Conservation (phyloP, 2,113 vertebrate genomes). For the Dermatemys mawii region DNA sequence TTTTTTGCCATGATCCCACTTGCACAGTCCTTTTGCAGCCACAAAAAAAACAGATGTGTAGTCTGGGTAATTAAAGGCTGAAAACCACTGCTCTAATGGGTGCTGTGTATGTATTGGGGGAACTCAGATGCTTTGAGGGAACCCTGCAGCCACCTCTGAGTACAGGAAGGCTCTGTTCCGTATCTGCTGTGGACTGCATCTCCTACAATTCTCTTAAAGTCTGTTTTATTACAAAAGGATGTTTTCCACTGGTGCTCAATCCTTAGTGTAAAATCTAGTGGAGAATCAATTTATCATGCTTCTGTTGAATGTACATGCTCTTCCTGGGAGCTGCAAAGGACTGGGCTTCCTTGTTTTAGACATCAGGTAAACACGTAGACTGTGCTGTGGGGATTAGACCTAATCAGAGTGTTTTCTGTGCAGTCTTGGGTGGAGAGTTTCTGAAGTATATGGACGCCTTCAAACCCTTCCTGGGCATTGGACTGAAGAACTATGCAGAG, state of each 20-base stretch:
- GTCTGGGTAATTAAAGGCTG: neutral
- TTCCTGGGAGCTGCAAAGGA: rapidly evolving
- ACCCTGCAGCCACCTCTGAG: rapidly evolving
- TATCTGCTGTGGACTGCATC: neutral
- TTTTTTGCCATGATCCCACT: neutral
- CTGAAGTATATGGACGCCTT: conserved; percentile 99
- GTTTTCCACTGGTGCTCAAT: rapidly evolving
- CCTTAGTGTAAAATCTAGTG: rapidly evolving
- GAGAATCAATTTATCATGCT: neutral
- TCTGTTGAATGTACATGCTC: rapidly evolving
- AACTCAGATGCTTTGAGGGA: too few relatives aligned
- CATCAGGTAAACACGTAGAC: rapidly evolving
- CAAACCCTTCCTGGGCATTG: conserved; percentile 95
- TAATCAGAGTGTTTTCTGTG: neutral
- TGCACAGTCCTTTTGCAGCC: neutral
- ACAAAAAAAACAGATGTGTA: neutral
- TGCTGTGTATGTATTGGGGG: neutral
- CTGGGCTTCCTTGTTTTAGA: neutral
- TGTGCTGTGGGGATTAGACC: neutral
- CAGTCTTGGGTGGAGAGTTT: conserved; percentile 95
- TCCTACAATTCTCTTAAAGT: neutral
- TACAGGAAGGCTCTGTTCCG: neutral
- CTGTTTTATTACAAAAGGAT: rapidly evolving
- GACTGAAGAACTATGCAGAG: conserved; percentile 97
- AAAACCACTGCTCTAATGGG: neutral